Evolutionary conservation across 2,113 vertebrate genomes (phyloP).

Genomic region (Sphyrna mokarran): DNA sequence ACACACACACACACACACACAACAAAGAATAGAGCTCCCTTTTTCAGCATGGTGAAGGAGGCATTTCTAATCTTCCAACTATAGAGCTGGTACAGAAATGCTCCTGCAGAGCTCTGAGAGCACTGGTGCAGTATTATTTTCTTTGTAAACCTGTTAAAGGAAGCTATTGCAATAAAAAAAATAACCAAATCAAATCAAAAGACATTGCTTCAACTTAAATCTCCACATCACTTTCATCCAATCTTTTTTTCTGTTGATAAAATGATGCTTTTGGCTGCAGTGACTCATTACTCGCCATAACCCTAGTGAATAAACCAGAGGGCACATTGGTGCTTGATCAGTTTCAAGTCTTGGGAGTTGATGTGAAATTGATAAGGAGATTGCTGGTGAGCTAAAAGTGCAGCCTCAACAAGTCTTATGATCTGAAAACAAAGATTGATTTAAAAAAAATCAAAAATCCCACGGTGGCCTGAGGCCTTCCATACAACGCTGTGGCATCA

Average conservation of each 20-base stretch:
- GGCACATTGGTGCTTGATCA: not conserved
- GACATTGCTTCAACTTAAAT: not conserved
- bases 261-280: not conserved
- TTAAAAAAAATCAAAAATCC: not conserved
- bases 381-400: not conserved
- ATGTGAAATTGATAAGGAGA: not conserved
- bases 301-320: not conserved
- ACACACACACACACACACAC: not conserved
- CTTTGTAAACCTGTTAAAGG: not conserved
- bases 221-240: not conserved
- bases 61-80: slow-evolving; percentile 11
- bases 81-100: not conserved
- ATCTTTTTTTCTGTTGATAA: slow-evolving; percentile 6
- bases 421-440: not conserved
- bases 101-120: not conserved
- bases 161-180: not conserved
- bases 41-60: not conserved
- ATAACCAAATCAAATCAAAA: not conserved
- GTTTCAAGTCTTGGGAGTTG: not conserved
- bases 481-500: not conserved
- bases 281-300: not conserved
- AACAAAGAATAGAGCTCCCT: not conserved
- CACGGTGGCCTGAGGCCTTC: not conserved
- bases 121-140: not conserved
- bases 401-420: not conserved